phyloP scores from a whole-genome alignment of 2,113 vertebrate genomes.

The Mungos mungo region DNA sequence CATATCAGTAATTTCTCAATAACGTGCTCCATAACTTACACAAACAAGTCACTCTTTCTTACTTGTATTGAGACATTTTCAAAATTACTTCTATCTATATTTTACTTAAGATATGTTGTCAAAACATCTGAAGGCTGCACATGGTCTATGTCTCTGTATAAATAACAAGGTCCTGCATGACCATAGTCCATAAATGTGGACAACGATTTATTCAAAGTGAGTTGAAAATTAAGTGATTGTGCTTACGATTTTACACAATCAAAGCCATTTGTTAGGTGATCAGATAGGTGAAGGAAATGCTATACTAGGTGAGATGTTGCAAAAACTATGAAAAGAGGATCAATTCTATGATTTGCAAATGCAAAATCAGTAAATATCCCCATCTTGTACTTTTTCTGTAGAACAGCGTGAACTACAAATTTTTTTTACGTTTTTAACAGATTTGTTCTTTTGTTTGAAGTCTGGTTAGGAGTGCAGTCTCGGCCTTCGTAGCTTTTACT shows the following conservation, averaged over 20 bases:
- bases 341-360: neutral
- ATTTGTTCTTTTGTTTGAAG: neutral
- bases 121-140: neutral
- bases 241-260: neutral
- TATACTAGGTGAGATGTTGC: neutral
- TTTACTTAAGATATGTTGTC: slow-evolving; percentile 40
- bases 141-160: neutral
- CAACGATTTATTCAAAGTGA: neutral
- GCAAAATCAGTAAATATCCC: neutral
- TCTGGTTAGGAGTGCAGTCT: neutral
- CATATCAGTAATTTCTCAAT: neutral
- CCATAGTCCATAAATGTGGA: neutral
- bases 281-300: neutral
- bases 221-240: slow-evolving; percentile 43
- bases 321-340: neutral
- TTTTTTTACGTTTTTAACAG: neutral
- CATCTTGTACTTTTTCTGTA: neutral
- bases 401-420: neutral
- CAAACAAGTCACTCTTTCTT: neutral
- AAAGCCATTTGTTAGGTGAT: slow-evolving; percentile 1
- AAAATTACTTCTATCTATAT: slow-evolving; percentile 41
- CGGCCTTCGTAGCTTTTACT: neutral
- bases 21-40: neutral
- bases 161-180: neutral
- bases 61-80: neutral